phyloP scores from a whole-genome alignment of 2,113 vertebrate species.

The Tyrannus savana region DNA sequence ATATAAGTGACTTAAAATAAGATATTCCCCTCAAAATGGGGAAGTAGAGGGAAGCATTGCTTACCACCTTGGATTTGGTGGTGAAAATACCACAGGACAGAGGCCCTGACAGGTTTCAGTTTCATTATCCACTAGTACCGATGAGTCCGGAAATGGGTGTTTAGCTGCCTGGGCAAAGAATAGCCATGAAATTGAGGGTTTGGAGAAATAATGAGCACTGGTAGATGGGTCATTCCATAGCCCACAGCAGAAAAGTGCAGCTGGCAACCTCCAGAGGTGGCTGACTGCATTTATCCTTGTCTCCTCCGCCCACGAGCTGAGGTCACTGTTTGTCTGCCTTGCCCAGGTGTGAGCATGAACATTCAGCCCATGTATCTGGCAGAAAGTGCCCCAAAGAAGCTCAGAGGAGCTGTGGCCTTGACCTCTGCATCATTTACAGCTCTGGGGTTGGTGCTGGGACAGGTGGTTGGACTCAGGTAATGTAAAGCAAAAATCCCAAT shows the following conservation, averaged over 20 bases:
- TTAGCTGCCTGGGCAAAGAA: not conserved
- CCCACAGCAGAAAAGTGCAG: not conserved
- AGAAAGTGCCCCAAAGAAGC: conserved; percentile 87
- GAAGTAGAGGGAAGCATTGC: not conserved
- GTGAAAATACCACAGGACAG: not conserved
- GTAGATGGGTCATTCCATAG: not conserved
- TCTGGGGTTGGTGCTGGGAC: conserved; percentile 85
- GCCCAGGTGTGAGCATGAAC: conserved; percentile 89
- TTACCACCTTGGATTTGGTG: not conserved
- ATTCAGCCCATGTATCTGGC: conserved; percentile 94
- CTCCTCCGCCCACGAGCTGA: not conserved
- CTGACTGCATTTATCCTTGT: not conserved
- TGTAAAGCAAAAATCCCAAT: not conserved
- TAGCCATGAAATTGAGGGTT: not conserved
- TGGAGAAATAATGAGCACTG: not conserved
- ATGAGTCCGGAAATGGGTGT: not conserved
- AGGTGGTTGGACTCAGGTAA: conserved; percentile 88
- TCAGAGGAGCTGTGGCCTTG: conserved; percentile 83
- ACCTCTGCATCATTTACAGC: conserved; percentile 86
- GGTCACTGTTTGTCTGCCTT: not conserved
- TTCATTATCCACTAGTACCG: not conserved
- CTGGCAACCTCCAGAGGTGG: not conserved
- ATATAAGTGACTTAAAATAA: not conserved
- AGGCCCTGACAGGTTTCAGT: not conserved
- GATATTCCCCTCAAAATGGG: not conserved